Evolutionary conservation across 2,113 vertebrate genomes (phyloP).

Genomic region (Ciconia boyciana): DNA sequence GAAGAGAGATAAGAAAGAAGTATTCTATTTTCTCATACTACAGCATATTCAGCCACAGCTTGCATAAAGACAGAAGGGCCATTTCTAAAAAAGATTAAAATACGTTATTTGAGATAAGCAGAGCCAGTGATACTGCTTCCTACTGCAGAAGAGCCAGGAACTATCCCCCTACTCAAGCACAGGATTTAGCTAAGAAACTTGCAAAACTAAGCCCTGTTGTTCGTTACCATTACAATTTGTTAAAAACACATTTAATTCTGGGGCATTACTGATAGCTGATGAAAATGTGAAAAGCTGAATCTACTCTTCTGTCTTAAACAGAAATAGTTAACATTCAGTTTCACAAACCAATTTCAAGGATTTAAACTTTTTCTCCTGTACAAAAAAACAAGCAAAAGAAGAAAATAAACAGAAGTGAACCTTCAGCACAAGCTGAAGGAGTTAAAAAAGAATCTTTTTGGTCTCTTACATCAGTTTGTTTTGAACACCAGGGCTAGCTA

Average conservation of each 20-base stretch:
- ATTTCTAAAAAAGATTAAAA: neutral
- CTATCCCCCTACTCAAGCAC: neutral
- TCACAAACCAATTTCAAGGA: neutral
- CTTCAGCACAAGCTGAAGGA: neutral
- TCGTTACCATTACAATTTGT: neutral
- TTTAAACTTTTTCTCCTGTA: neutral
- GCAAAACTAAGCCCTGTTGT: neutral
- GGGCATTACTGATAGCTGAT: neutral
- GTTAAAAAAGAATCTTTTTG: neutral
- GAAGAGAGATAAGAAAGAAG: neutral
- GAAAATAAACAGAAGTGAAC: neutral
- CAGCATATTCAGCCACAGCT: neutral
- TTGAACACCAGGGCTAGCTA: neutral
- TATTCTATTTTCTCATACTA: neutral
- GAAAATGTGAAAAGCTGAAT: neutral
- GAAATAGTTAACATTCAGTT: neutral
- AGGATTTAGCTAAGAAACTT: neutral
- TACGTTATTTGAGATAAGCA: neutral
- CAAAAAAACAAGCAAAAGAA: neutral
- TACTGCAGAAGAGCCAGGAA: neutral
- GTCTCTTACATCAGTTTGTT: conserved; percentile 2
- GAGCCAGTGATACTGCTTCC: neutral
- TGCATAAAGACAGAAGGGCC: neutral
- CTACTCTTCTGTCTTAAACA: neutral
- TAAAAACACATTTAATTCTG: neutral